Conservation (phyloP, 2,888 invertebrate species). For the Drosophila dives region DNA sequence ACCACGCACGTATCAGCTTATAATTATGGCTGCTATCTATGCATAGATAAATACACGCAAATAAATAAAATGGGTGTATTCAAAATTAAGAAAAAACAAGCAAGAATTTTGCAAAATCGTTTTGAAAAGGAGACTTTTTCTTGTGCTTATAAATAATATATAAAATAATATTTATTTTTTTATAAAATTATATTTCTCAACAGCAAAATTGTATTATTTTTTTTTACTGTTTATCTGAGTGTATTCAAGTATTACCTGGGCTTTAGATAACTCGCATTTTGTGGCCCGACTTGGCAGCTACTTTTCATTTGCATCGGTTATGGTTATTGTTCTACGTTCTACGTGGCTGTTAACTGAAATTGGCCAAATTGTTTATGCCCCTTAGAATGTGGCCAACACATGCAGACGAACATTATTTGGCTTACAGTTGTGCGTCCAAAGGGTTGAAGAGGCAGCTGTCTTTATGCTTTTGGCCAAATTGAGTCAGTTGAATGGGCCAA, state of each 20-base stretch:
- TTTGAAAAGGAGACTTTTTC: too few relatives aligned
- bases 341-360: conserved; percentile 48
- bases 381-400: conserved; percentile 36
- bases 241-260: conserved; percentile 1
- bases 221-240: neutral
- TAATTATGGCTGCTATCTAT: conserved; percentile 12
- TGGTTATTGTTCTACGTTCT: conserved; percentile 26
- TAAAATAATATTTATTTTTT: too few relatives aligned
- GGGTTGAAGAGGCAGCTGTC: neutral
- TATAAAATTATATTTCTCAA: neutral
- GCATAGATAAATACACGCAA: neutral
- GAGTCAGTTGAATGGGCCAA: neutral
- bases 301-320: conserved; percentile 53
- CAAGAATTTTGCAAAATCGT: neutral
- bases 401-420: conserved; percentile 18
- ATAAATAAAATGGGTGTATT: neutral
- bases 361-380: conserved; percentile 68
- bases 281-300: conserved; percentile 16
- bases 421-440: neutral
- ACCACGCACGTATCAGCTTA: conserved; percentile 33
- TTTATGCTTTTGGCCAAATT: conserved; percentile 15
- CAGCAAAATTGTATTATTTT: neutral
- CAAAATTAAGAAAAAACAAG: neutral
- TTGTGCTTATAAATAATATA: too few relatives aligned
- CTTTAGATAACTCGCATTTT: conserved; percentile 30